Conservation (phyloP, 2,797 vertebrate genomes). For the Leucoraja ocellata region DNA sequence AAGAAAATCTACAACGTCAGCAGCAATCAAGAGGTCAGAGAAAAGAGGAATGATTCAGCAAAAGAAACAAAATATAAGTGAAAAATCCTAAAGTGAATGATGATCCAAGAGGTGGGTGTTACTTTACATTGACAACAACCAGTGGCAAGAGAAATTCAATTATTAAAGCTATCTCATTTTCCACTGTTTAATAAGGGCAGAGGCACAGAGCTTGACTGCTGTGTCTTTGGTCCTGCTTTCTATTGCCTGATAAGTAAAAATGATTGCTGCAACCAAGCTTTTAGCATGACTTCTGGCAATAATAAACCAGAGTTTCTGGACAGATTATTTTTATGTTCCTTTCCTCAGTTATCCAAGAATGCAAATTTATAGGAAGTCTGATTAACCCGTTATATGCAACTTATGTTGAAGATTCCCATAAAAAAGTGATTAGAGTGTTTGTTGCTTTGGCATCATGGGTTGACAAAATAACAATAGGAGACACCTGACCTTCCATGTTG, state of each 20-base stretch:
- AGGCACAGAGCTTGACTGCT: conserved; percentile 88
- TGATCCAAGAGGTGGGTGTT: conserved; percentile 82
- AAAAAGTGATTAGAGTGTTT: not conserved
- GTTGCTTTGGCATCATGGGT: not conserved
- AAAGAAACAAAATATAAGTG: not conserved
- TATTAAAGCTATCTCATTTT: conserved; percentile 98
- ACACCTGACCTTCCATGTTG: not conserved
- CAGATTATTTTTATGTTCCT: conserved; percentile 60
- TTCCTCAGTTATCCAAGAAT: conserved; percentile 56
- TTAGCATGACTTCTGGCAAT: conserved; percentile 67
- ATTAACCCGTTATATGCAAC: conserved; percentile 54
- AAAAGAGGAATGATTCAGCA: not conserved
- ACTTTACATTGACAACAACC: conserved; percentile 65
- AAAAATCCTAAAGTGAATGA: conserved; percentile 40
- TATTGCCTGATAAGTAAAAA: conserved; percentile 94
- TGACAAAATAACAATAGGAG: not conserved
- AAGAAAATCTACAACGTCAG: conserved; percentile 49
- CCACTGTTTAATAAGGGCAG: conserved; percentile 99
- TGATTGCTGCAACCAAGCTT: conserved; percentile 74
- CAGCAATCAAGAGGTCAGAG: conserved; percentile 41
- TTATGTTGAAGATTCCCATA: not conserved
- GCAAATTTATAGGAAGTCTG: conserved; percentile 55
- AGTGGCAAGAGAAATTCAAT: conserved; percentile 88
- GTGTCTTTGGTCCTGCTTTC: conserved; percentile 82
- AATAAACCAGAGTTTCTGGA: conserved; percentile 64